phyloP scores from a whole-genome alignment of 2,113 vertebrate genomes.

The Sula dactylatra region DNA sequence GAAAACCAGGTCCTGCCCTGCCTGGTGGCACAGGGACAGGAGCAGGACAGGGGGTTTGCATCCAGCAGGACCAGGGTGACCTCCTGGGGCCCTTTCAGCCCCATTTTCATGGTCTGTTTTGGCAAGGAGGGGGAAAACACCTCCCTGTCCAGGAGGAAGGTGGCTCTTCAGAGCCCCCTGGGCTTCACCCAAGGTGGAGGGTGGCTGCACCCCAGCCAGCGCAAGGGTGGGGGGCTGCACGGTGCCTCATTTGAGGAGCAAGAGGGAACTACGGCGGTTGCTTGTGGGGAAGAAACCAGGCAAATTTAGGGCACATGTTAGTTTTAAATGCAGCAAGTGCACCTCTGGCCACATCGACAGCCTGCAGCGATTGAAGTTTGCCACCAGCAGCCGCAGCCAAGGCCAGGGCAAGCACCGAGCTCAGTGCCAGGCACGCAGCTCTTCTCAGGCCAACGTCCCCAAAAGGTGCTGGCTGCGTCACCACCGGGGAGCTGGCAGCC shows the following conservation, averaged over 20 bases:
- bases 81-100: neutral
- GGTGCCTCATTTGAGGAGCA: neutral
- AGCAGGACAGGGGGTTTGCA: fast-evolving
- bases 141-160: too few species aligned
- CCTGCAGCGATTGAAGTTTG: fast-evolving
- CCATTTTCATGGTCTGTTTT: neutral
- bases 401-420: neutral
- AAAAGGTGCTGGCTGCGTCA: neutral
- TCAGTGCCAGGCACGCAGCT: fast-evolving
- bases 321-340: neutral
- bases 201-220: neutral
- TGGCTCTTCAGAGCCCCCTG: neutral
- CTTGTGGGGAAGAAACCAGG: fast-evolving
- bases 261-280: fast-evolving
- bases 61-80: neutral
- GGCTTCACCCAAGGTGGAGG: neutral
- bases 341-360: fast-evolving
- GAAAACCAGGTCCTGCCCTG: neutral
- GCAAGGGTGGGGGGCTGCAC: fast-evolving
- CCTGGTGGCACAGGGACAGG: fast-evolving
- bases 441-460: neutral
- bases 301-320: neutral
- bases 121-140: neutral
- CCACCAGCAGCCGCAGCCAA: fast-evolving
- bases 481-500: fast-evolving